These are phyloP conservation scores for Platycheirus albimanus DNA, from an alignment of 2,888 invertebrate species.

Conservation along the genomic window DNA sequence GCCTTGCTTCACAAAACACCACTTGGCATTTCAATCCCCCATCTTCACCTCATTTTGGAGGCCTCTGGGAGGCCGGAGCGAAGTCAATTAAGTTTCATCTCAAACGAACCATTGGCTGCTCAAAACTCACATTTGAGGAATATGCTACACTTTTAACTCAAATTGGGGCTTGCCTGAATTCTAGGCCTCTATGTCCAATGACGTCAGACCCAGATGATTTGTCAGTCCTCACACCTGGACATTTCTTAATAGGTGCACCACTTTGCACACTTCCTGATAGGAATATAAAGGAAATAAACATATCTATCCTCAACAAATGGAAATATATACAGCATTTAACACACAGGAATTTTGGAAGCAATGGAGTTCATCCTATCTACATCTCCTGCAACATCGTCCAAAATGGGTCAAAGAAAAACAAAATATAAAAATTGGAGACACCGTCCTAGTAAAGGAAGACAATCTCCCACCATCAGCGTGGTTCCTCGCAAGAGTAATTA, in stretches of 20 bases:
- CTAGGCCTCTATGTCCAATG: background rate
- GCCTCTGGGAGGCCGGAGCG: background rate
- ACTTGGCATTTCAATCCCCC: constrained; percentile 12
- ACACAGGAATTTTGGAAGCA: background rate
- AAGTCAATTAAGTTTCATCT: background rate
- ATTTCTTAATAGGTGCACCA: background rate
- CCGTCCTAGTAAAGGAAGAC: constrained; percentile 3
- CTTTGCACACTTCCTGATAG: background rate
- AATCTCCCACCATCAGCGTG: constrained; percentile 26
- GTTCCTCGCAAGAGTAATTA: constrained; percentile 13
- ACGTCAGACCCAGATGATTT: background rate
- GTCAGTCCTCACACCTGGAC: background rate
- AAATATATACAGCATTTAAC: background rate
- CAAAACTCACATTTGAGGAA: constrained; percentile 1
- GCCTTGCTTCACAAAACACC: background rate
- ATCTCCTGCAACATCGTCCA: constrained; percentile 12
- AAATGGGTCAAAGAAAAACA: constrained; percentile 2
- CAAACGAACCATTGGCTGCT: background rate
- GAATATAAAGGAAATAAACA: background rate
- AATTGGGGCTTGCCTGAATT: background rate
- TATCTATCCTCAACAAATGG: background rate
- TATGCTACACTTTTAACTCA: background rate
- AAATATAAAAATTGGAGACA: constrained; percentile 10
- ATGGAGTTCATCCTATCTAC: constrained; percentile 9
- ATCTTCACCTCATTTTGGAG: background rate